Evolutionary conservation across 2,797 vertebrate species (phyloP).

Genomic region (Siniperca undulata): DNA sequence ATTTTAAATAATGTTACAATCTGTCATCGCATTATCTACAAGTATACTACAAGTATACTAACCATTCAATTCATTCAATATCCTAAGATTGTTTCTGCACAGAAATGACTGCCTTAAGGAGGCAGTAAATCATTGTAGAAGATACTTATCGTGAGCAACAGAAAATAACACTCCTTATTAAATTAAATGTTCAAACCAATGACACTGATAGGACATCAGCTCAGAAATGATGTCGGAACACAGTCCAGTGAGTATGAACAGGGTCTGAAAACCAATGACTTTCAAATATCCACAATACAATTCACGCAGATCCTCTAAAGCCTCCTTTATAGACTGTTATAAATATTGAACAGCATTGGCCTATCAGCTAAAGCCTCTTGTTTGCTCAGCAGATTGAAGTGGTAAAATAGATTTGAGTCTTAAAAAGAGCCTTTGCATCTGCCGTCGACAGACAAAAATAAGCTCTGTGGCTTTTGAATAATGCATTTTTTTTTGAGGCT

Average conservation of each 20-base stretch:
- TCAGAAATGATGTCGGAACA: conserved; percentile 4
- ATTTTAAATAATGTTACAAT: conserved; percentile 6
- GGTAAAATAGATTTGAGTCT: conserved; percentile 55
- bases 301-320: conserved; percentile 59
- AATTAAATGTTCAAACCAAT: conserved; percentile 17
- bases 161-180: conserved; percentile 1
- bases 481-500: conserved; percentile 3
- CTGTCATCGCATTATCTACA: not conserved
- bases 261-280: conserved; percentile 15
- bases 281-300: conserved; percentile 49
- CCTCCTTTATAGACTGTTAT: conserved; percentile 62
- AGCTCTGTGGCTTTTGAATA: conserved; percentile 22
- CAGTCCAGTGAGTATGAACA: conserved; percentile 12
- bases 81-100: not conserved
- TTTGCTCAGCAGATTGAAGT: conserved; percentile 71
- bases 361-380: conserved; percentile 56
- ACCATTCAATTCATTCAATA: not conserved
- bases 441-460: conserved; percentile 40
- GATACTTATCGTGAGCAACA: conserved; percentile 1
- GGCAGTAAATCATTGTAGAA: not conserved
- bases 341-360: conserved; percentile 58
- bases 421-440: conserved; percentile 42
- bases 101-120: conserved; percentile 4
- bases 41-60: not conserved
- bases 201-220: conserved; percentile 24